These are phyloP conservation scores for Melanotaenia nigrans DNA, from an alignment of 2,797 vertebrate genomes.

Conservation along the genomic window DNA sequence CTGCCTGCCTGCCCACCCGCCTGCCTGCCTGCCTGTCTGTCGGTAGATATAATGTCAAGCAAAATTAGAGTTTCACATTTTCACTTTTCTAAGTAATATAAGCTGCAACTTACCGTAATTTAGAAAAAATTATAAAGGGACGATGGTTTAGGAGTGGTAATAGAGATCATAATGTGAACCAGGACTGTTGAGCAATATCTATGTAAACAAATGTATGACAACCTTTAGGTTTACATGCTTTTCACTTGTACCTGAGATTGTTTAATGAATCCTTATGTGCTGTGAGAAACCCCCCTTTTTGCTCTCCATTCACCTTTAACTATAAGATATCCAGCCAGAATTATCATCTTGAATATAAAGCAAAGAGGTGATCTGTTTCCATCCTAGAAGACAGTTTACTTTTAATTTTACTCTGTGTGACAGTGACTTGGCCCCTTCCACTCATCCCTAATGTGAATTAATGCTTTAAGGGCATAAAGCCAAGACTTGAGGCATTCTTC, in stretches of 20 bases:
- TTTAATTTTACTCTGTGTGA: conserved; percentile 50
- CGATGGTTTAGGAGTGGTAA: conserved; percentile 26
- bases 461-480: conserved; percentile 29
- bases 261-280: conserved; percentile 7
- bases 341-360: conserved; percentile 15
- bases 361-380: conserved; percentile 22
- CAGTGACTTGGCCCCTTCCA: conserved; percentile 37
- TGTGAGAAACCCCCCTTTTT: conserved; percentile 20
- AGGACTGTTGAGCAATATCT: neutral
- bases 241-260: conserved; percentile 16
- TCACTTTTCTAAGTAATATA: neutral
- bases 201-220: neutral
- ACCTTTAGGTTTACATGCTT: conserved; percentile 15
- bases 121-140: conserved; percentile 19
- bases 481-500: conserved; percentile 45
- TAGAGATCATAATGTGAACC: conserved; percentile 8
- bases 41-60: too few relatives aligned
- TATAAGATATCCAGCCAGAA: conserved; percentile 4
- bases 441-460: conserved; percentile 37
- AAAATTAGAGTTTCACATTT: neutral
- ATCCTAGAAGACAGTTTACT: conserved; percentile 28
- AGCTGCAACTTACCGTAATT: conserved; percentile 11
- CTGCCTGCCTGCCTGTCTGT: too few relatives aligned
- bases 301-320: conserved; percentile 30
- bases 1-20: too few relatives aligned